phyloP scores from a whole-genome alignment of 2,888 invertebrate genomes.

The Cantharis nigra region DNA sequence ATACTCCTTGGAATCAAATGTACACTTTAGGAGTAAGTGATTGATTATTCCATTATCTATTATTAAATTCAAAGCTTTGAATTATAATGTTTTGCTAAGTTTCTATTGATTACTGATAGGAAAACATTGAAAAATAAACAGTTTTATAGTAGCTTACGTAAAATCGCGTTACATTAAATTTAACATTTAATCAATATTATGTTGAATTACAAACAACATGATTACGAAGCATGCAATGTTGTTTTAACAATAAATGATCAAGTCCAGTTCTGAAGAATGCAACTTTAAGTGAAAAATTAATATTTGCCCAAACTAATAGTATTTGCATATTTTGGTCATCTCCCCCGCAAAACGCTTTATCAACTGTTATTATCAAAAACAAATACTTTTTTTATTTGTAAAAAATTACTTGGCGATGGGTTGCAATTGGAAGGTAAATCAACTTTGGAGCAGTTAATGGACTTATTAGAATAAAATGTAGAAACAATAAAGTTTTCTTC shows the following conservation, averaged over 20 bases:
- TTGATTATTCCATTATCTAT: background rate
- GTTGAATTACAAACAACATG: background rate
- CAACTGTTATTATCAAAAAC: background rate
- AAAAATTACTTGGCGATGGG: background rate
- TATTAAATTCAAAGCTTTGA: background rate
- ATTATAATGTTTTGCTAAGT: background rate
- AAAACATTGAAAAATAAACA: background rate
- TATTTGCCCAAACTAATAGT: background rate
- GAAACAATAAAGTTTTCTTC: background rate
- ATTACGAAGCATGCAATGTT: background rate
- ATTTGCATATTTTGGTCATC: background rate
- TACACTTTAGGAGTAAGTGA: background rate
- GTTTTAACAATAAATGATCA: background rate
- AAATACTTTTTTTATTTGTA: background rate
- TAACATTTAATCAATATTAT: background rate
- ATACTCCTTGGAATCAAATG: too few species aligned
- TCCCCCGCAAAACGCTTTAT: background rate
- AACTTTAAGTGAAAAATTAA: background rate
- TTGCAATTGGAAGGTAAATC: background rate
- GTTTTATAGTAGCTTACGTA: background rate
- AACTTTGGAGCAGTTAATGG: background rate
- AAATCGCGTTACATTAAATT: background rate
- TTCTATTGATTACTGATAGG: background rate
- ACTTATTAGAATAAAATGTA: slow-evolving; percentile 19
- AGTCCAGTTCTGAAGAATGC: background rate